phyloP scores from a whole-genome alignment of 2,888 invertebrate species.

The Platycheirus albimanus region DNA sequence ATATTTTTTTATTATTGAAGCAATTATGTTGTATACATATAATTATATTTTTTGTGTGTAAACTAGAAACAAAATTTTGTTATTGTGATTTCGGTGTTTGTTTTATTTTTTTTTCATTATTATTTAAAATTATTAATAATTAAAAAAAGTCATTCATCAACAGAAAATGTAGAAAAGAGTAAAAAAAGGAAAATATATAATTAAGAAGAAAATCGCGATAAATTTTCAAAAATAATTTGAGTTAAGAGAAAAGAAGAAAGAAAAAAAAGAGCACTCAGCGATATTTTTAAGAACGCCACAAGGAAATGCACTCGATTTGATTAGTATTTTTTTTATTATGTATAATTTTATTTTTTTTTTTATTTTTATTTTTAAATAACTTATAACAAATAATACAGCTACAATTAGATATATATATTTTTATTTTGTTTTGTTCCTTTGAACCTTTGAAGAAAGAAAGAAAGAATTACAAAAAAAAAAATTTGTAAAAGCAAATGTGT shows the following conservation, averaged over 20 bases:
- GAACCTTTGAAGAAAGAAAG: background rate
- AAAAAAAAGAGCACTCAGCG: slow-evolving; percentile 7
- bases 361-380: slow-evolving; percentile 43
- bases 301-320: slow-evolving; percentile 28
- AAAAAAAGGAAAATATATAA: too few species aligned
- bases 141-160: background rate
- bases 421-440: slow-evolving; percentile 26
- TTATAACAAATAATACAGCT: slow-evolving; percentile 61
- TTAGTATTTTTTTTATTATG: too few species aligned
- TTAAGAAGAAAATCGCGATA: too few species aligned
- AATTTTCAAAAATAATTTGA: slow-evolving; percentile 2
- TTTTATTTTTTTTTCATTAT: slow-evolving; percentile 7
- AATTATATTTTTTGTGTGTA: slow-evolving; percentile 47
- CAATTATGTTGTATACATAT: slow-evolving; percentile 71
- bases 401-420: slow-evolving; percentile 14
- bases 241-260: background rate
- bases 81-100: slow-evolving; percentile 43
- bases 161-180: slow-evolving; percentile 18
- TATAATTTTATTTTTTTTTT: slow-evolving; percentile 23
- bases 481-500: too few species aligned
- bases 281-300: slow-evolving; percentile 19
- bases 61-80: slow-evolving; percentile 58
- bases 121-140: slow-evolving; percentile 15
- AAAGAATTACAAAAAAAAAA: background rate
- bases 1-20: slow-evolving; percentile 73